Conservation (phyloP, 2,888 invertebrate genomes). For the Herminia tarsipennalis region DNA sequence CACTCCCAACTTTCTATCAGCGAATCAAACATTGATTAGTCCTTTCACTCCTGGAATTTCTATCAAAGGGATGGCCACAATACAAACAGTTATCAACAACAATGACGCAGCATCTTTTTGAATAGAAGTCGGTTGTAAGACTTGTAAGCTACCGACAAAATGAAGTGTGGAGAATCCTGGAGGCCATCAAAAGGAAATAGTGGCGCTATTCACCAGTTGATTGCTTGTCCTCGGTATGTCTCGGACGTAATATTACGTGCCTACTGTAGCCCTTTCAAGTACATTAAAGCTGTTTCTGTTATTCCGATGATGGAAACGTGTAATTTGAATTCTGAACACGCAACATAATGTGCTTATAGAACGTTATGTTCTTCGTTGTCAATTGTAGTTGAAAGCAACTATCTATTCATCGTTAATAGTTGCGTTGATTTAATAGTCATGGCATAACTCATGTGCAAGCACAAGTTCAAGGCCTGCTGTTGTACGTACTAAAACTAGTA, state of each 20-base stretch:
- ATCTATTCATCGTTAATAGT: too few species aligned
- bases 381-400: too few species aligned
- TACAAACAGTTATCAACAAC: conserved; percentile 78
- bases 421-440: too few species aligned
- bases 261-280: conserved; percentile 57
- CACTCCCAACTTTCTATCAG: conserved; percentile 76
- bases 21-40: conserved; percentile 69
- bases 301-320: conserved; percentile 43
- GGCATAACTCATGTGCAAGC: too few species aligned
- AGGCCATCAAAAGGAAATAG: conserved; percentile 64
- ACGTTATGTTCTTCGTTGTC: not conserved
- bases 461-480: too few species aligned
- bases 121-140: conserved; percentile 58
- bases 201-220: conserved; percentile 72
- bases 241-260: conserved; percentile 49
- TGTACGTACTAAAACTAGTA: too few species aligned
- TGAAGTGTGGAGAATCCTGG: conserved; percentile 77
- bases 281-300: conserved; percentile 52
- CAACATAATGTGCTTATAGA: conserved; percentile 13
- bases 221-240: conserved; percentile 58
- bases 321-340: conserved; percentile 45
- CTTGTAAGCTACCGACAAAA: conserved; percentile 71
- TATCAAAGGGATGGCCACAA: conserved; percentile 63
- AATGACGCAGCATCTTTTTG: conserved; percentile 74
- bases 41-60: conserved; percentile 78